phyloP scores from a whole-genome alignment of 2,888 invertebrate genomes.

The Autographa gamma region DNA sequence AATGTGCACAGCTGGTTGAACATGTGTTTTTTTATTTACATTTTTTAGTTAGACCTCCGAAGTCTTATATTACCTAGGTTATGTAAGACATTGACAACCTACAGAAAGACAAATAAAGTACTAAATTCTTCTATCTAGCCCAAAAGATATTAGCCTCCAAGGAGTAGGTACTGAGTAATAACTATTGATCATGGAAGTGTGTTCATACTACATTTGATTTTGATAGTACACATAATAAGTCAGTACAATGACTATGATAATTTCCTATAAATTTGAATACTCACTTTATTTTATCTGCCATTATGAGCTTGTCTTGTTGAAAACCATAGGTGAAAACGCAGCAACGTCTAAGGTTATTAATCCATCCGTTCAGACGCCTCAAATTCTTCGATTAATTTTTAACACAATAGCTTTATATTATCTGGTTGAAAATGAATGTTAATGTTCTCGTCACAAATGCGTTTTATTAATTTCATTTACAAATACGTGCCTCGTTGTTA shows the following conservation, averaged over 20 bases:
- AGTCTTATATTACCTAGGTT: neutral
- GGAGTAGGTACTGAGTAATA: neutral
- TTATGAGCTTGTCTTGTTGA: conserved; percentile 51
- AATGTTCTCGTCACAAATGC: conserved; percentile 1
- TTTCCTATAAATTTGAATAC: conserved; percentile 13
- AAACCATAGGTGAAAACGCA: conserved; percentile 26
- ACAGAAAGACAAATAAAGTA: neutral
- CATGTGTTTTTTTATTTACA: neutral
- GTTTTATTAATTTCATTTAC: neutral
- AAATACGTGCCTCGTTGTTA: conserved; percentile 43
- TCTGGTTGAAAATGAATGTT: neutral
- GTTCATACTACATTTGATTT: neutral
- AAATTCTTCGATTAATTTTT: neutral
- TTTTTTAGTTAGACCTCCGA: neutral
- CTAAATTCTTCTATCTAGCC: neutral
- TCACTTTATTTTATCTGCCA: conserved; percentile 84
- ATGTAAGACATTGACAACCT: neutral
- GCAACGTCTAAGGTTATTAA: conserved; percentile 58
- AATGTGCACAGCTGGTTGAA: neutral
- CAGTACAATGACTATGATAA: neutral
- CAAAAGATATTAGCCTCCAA: neutral
- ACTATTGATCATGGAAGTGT: neutral
- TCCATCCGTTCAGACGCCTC: conserved; percentile 27
- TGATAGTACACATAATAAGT: neutral
- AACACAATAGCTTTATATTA: conserved; percentile 8